Evolutionary conservation across 2,888 invertebrate species (phyloP).

Genomic region (Melanotus villosus): DNA sequence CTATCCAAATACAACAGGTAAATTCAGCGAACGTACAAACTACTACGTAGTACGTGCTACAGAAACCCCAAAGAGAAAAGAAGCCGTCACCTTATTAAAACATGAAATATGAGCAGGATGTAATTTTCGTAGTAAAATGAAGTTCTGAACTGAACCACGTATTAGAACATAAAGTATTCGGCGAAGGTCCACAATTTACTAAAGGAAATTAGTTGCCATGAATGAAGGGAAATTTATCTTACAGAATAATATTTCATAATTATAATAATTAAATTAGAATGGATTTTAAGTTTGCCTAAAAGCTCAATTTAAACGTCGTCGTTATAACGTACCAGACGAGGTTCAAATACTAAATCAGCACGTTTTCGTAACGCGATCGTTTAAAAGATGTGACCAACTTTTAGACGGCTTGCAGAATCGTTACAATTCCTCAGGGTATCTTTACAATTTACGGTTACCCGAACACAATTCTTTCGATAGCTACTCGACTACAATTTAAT

Average conservation of each 20-base stretch:
- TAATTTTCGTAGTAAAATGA: conserved; percentile 7
- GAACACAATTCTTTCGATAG: background rate
- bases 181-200: background rate
- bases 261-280: conserved; percentile 16
- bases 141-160: background rate
- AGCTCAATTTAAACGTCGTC: background rate
- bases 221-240: conserved; percentile 3
- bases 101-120: background rate
- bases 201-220: conserved; percentile 6
- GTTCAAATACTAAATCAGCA: background rate
- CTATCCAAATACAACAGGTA: background rate
- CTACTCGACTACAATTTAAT: background rate
- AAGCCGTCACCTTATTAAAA: background rate
- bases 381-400: background rate
- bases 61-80: background rate
- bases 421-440: conserved; percentile 13
- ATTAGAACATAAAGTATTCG: conserved; percentile 1
- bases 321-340: background rate
- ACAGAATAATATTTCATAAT: background rate
- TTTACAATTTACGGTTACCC: conserved; percentile 16
- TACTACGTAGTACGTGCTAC: no score
- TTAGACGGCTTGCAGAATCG: conserved; percentile 3
- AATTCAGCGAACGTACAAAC: background rate
- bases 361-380: conserved; percentile 7
- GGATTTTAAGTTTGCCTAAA: background rate